Percentiles rank a stretch among this genome's conserved stretches.
These are phyloP conservation scores for Rhopalosiphum nymphaeae DNA, from an alignment of 2,888 invertebrate species.

Conservation along the genomic window DNA sequence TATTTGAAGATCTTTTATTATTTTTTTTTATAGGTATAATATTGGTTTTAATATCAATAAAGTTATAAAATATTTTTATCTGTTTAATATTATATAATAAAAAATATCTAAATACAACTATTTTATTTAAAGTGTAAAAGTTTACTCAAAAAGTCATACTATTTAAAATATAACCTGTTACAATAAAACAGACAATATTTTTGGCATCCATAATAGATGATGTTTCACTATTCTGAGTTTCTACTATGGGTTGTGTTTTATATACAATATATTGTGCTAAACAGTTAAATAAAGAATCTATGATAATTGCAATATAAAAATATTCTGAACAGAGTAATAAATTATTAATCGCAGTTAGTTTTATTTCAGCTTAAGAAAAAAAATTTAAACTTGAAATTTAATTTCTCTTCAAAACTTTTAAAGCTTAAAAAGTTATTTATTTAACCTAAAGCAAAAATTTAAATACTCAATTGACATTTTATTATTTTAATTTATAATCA, in stretches of 20 bases:
- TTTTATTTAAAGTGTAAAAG: not conserved
- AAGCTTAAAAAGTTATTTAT: constrained; percentile 28
- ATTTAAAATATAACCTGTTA: not conserved
- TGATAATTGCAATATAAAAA: not conserved
- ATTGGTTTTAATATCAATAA: not conserved
- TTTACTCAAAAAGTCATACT: not conserved
- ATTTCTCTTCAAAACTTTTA: not conserved
- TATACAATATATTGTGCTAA: not conserved
- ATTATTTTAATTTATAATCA: constrained; percentile 30
- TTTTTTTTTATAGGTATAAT: too few relatives aligned
- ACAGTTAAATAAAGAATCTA: not conserved
- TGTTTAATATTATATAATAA: not conserved
- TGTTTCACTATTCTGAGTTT: not conserved
- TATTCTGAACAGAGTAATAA: not conserved
- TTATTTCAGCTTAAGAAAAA: not conserved
- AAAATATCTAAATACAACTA: not conserved
- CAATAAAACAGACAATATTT: not conserved
- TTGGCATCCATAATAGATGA: not conserved
- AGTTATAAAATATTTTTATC: not conserved
- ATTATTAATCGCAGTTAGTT: not conserved
- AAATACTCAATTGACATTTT: constrained; percentile 32
- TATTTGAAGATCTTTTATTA: not conserved
- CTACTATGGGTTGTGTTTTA: not conserved
- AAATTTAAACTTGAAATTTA: not conserved
- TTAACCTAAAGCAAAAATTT: constrained; percentile 6